These are phyloP conservation scores for Aurelia sp. DNA, from an alignment of 30 jellyfish, hydroid and myxozoan genomes.

Conservation along the genomic window DNA sequence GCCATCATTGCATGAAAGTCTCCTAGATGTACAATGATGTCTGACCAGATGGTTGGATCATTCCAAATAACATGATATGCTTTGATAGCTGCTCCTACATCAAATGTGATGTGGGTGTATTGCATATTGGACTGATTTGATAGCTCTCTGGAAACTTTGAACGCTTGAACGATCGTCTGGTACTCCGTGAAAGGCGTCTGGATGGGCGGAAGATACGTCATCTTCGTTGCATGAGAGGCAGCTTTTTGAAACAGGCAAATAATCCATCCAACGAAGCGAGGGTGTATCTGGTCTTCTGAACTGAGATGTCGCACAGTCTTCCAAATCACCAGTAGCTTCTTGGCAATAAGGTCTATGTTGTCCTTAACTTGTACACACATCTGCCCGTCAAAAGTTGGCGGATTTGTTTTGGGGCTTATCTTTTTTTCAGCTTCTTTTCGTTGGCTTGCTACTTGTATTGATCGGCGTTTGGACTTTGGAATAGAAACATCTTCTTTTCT, in stretches of 20 bases:
- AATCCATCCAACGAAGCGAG: slow-evolving; percentile 63
- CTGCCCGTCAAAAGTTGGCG: neutral
- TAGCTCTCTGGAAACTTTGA: slow-evolving; percentile 37
- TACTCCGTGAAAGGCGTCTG: slow-evolving; percentile 46
- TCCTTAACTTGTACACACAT: neutral
- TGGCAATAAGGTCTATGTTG: neutral
- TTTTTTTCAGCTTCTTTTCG: neutral
- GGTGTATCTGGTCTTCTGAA: slow-evolving; percentile 4
- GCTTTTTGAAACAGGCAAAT: slow-evolving; percentile 10
- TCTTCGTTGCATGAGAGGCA: slow-evolving; percentile 19
- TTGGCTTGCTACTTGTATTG: neutral
- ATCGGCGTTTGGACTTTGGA: slow-evolving; percentile 1
- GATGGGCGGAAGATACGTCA: slow-evolving; percentile 54
- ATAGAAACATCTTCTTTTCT: slow-evolving; percentile 24
- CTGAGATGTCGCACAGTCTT: slow-evolving; percentile 12
- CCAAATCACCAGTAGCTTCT: slow-evolving; percentile 10
- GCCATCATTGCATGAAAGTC: slow-evolving; percentile 62
- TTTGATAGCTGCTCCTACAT: slow-evolving; percentile 54
- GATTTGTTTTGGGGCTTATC: neutral
- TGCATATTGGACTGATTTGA: slow-evolving; percentile 36
- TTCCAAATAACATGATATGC: slow-evolving; percentile 45
- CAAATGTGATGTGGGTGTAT: slow-evolving; percentile 52
- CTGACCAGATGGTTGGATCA: slow-evolving; percentile 16
- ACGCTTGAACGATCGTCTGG: slow-evolving; percentile 11
- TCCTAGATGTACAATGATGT: slow-evolving; percentile 38